Percentiles rank a stretch among this genome's conserved stretches.
phyloP scores from a whole-genome alignment of 2,113 vertebrate genomes.

The Indicator indicator region DNA sequence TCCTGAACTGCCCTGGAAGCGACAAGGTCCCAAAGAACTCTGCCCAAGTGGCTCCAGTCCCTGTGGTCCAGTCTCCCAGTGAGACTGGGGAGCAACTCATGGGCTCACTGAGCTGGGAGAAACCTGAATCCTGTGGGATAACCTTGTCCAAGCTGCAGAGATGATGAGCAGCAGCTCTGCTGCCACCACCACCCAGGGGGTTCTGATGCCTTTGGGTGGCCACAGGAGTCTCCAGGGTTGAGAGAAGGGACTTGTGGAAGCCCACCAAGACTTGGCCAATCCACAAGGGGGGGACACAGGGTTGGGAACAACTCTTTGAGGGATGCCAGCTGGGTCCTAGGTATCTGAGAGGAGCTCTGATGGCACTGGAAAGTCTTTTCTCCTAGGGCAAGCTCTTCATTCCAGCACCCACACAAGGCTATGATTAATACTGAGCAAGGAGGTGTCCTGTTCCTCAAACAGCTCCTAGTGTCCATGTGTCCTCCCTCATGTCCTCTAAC shows the following conservation, averaged over 20 bases:
- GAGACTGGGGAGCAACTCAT: not conserved
- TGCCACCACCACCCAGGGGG: accelerated
- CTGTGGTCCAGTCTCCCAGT: not conserved
- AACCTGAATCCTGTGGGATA: accelerated
- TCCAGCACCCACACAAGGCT: not conserved
- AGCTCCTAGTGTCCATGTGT: not conserved
- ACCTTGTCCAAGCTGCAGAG: not conserved
- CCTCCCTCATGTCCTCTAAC: not conserved
- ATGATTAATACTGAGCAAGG: not conserved
- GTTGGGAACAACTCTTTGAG: not conserved
- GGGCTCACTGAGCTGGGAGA: not conserved
- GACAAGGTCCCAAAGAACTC: not conserved
- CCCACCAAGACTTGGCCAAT: not conserved
- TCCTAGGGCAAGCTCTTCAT: not conserved
- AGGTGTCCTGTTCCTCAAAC: not conserved
- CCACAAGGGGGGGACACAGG: accelerated
- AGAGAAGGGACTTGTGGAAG: not conserved
- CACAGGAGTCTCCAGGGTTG: not conserved
- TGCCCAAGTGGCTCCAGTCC: not conserved
- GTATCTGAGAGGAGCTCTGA: not conserved
- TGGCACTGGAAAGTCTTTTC: not conserved
- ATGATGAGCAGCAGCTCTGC: not conserved
- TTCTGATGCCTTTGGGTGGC: not conserved
- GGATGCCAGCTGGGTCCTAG: not conserved
- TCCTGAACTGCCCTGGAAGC: not conserved